A percentile compares a stretch with the other conserved stretches of the same genome.
These are phyloP conservation scores for Phthorimaea operculella DNA, from an alignment of 1,140 invertebrate species.

Conservation along the genomic window DNA sequence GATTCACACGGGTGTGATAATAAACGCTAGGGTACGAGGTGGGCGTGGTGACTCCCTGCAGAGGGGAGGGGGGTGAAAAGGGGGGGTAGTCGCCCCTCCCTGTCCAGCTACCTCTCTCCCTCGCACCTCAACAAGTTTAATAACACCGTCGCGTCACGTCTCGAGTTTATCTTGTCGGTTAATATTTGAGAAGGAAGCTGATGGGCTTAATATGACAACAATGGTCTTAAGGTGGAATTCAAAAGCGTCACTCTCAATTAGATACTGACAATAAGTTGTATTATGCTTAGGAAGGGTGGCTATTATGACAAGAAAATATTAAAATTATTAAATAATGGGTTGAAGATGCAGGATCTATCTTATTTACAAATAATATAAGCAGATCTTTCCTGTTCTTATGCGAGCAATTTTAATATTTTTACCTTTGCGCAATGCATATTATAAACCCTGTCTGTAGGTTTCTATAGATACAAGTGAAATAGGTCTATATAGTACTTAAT, in stretches of 20 bases:
- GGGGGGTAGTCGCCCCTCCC: constrained; percentile 30
- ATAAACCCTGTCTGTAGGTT: too few relatives aligned
- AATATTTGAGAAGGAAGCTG: constrained; percentile 1
- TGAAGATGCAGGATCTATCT: too few relatives aligned
- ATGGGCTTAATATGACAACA: neutral
- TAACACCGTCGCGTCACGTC: constrained; percentile 25
- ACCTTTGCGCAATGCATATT: too few relatives aligned
- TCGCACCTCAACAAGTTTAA: constrained; percentile 34
- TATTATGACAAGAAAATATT: too few relatives aligned
- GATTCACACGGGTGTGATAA: constrained; percentile 53
- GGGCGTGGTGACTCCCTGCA: constrained; percentile 36
- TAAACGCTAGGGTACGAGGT: constrained; percentile 28
- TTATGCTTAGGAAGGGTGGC: too few relatives aligned
- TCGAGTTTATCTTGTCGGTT: constrained; percentile 15
- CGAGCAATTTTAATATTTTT: too few relatives aligned
- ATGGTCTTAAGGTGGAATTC: neutral
- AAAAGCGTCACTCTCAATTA: neutral
- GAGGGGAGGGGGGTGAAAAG: constrained; percentile 12
- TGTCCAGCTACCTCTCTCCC: constrained; percentile 44
- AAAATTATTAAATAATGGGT: too few relatives aligned
- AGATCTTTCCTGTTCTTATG: too few relatives aligned
- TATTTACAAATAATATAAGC: too few relatives aligned
- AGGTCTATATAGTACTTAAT: too few relatives aligned
- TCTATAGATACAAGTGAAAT: too few relatives aligned
- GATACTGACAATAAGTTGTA: too few relatives aligned